Conservation (phyloP, 2,113 vertebrate species). For the Microcebus ravelobensis region DNA sequence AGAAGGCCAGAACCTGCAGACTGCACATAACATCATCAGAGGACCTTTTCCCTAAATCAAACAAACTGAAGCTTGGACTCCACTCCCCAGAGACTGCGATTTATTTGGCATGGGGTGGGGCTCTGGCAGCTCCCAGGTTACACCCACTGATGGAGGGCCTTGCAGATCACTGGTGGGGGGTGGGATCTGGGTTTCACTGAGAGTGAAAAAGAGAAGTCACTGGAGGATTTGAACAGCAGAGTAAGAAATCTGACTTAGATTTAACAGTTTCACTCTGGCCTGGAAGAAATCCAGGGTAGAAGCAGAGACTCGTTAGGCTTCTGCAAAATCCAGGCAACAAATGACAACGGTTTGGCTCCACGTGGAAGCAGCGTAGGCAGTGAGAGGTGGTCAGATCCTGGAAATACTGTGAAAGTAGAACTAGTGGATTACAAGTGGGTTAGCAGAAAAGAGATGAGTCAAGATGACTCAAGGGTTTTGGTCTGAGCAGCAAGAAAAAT, state of each 20-base stretch:
- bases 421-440: not conserved
- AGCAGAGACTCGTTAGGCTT: not conserved
- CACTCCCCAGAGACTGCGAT: not conserved
- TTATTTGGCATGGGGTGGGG: not conserved
- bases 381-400: not conserved
- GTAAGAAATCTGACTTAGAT: not conserved
- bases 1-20: not conserved
- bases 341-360: not conserved
- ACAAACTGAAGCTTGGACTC: not conserved
- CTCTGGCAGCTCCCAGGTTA: not conserved
- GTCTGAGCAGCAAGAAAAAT: not conserved
- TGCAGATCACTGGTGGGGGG: not conserved
- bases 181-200: not conserved
- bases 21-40: too few species aligned
- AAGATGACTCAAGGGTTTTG: not conserved
- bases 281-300: not conserved
- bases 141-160: not conserved
- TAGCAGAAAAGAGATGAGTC: not conserved
- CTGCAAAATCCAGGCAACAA: not conserved
- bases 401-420: not conserved
- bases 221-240: not conserved
- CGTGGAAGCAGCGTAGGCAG: not conserved
- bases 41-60: not conserved
- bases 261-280: not conserved
- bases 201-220: not conserved